Percentiles rank a stretch among this genome's conserved stretches.
phyloP scores from a whole-genome alignment of 2,888 invertebrate genomes.

The Subacronicta megacephala region DNA sequence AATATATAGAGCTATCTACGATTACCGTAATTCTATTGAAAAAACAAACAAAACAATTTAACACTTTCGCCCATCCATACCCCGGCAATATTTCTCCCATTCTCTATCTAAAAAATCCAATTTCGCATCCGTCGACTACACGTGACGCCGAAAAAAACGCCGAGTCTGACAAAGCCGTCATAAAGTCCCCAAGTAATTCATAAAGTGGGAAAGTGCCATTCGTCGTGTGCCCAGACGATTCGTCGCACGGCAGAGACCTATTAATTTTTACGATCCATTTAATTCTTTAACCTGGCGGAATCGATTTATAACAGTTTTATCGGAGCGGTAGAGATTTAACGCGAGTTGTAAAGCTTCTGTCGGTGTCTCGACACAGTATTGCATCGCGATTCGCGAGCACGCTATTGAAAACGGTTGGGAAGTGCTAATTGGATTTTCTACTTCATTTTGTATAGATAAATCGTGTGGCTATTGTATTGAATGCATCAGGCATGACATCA shows the following conservation, averaged over 20 bases:
- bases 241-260: slow-evolving; percentile 79
- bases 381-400: slow-evolving; percentile 62
- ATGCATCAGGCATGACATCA: slow-evolving; percentile 11
- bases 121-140: slow-evolving; percentile 85
- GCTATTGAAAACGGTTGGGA: slow-evolving; percentile 68
- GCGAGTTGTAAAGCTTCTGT: slow-evolving; percentile 80
- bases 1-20: slow-evolving; percentile 1
- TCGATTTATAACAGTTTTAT: slow-evolving; percentile 87
- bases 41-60: slow-evolving; percentile 54
- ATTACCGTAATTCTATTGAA: slow-evolving; percentile 33
- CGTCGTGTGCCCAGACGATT: slow-evolving; percentile 64
- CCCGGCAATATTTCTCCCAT: slow-evolving; percentile 65
- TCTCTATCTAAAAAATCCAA: slow-evolving; percentile 83
- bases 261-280: slow-evolving; percentile 88
- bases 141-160: slow-evolving; percentile 82
- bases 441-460: slow-evolving; percentile 65
- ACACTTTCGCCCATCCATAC: slow-evolving; percentile 47
- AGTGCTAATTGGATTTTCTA: slow-evolving; percentile 76
- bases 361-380: slow-evolving; percentile 67
- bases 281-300: slow-evolving; percentile 87
- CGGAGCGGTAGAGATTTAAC: slow-evolving; percentile 77
- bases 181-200: slow-evolving; percentile 85
- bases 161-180: slow-evolving; percentile 81
- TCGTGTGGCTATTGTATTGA: slow-evolving; percentile 36
- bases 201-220: slow-evolving; percentile 81